Evolutionary conservation across 1,140 invertebrate species (phyloP).

Genomic region (Heliconius hermathena): DNA sequence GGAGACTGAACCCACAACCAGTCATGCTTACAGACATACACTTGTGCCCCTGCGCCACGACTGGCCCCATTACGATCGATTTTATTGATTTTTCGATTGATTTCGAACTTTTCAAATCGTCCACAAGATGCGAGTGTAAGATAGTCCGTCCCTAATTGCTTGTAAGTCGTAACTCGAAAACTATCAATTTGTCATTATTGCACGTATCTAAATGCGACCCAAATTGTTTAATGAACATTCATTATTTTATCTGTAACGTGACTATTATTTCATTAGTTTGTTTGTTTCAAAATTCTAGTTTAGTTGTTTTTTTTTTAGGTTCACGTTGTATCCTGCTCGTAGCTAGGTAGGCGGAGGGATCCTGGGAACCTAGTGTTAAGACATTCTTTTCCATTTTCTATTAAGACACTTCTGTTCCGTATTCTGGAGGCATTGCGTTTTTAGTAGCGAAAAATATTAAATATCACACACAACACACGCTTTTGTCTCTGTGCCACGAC

Average conservation of each 20-base stretch:
- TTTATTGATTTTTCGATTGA: neutral
- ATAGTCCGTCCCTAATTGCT: constrained; percentile 28
- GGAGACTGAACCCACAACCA: neutral
- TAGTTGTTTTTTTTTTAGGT: neutral
- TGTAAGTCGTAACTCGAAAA: constrained; percentile 1
- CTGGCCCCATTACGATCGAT: neutral
- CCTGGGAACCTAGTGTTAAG: too few relatives aligned
- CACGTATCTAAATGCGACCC: constrained; percentile 35
- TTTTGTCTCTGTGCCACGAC: too few relatives aligned
- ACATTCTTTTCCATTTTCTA: too few relatives aligned
- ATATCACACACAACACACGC: too few relatives aligned
- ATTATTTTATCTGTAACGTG: constrained; percentile 30
- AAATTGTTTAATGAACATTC: constrained; percentile 27
- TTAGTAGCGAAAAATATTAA: too few relatives aligned
- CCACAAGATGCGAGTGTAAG: neutral
- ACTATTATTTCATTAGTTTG: constrained; percentile 4
- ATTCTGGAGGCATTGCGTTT: too few relatives aligned
- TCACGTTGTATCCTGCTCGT: too few relatives aligned
- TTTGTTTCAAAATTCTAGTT: neutral
- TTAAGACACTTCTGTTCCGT: too few relatives aligned
- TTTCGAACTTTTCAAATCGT: constrained; percentile 9
- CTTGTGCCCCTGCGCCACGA: neutral
- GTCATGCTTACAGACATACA: neutral
- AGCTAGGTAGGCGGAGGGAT: too few relatives aligned
- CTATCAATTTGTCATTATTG: constrained; percentile 47